phyloP scores from a whole-genome alignment of 2,888 invertebrate species.

The Ceramica pisi region DNA sequence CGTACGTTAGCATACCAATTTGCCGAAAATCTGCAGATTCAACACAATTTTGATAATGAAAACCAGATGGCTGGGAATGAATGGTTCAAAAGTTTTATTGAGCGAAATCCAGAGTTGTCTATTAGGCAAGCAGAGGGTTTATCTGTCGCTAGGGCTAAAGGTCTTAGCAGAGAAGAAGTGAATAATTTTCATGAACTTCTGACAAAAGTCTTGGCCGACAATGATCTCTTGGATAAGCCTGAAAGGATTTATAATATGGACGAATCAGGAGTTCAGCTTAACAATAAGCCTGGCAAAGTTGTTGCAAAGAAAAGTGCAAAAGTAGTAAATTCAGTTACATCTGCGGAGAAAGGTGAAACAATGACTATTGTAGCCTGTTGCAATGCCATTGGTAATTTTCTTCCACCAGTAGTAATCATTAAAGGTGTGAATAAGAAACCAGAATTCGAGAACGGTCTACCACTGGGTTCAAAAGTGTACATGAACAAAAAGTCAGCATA shows the following conservation, averaged over 20 bases:
- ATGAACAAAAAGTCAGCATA: neutral
- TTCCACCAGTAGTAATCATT: no score
- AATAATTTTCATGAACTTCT: neutral
- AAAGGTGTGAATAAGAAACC: no score
- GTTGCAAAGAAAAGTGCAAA: slow-evolving; percentile 21
- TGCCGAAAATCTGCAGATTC: no score
- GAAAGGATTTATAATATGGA: slow-evolving; percentile 15
- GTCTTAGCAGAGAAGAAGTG: slow-evolving; percentile 9
- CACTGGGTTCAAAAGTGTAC: neutral
- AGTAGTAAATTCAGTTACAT: slow-evolving; percentile 10
- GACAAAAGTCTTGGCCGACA: no score
- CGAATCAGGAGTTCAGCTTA: slow-evolving; percentile 8
- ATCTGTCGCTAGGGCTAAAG: slow-evolving; percentile 7
- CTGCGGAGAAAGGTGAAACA: slow-evolving; percentile 8
- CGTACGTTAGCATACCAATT: neutral
- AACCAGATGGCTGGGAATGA: neutral
- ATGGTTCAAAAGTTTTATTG: slow-evolving; percentile 15
- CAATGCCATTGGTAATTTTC: neutral
- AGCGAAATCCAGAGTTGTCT: slow-evolving; percentile 4
- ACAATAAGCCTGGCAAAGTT: slow-evolving; percentile 10
- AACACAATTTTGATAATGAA: no score
- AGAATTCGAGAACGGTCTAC: neutral
- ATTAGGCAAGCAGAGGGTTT: slow-evolving; percentile 7
- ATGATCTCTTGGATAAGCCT: neutral
- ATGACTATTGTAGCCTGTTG: neutral